Percentiles rank a stretch among this genome's conserved stretches.
Evolutionary conservation across 2,113 vertebrate genomes (phyloP).

Genomic region (Larimichthys polyactis): DNA sequence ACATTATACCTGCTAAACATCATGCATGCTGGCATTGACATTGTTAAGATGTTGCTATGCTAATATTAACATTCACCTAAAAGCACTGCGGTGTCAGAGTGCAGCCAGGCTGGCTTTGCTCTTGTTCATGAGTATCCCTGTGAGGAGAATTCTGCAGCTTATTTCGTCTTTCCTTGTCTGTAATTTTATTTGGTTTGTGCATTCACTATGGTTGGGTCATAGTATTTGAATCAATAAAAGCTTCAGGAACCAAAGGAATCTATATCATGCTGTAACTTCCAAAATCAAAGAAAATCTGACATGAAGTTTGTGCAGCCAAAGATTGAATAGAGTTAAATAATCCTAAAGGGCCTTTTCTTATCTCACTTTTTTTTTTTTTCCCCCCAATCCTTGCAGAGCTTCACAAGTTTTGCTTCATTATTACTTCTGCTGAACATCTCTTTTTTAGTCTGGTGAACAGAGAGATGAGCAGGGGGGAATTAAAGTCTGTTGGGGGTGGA

Average conservation of each 20-base stretch:
- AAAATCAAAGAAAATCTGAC: slow-evolving; percentile 49
- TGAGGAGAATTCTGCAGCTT: slow-evolving; percentile 8
- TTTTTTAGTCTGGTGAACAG: slow-evolving; percentile 72
- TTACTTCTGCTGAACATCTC: slow-evolving; percentile 71
- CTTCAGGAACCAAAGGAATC: slow-evolving; percentile 52
- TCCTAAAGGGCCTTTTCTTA: slow-evolving; percentile 57
- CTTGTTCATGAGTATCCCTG: background rate
- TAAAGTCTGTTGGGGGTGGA: slow-evolving; percentile 58
- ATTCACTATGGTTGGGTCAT: slow-evolving; percentile 19
- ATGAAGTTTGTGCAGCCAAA: slow-evolving; percentile 47
- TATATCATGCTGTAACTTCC: slow-evolving; percentile 39
- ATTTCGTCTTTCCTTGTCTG: background rate
- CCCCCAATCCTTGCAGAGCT: slow-evolving; percentile 24
- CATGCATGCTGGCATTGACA: background rate
- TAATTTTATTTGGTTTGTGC: slow-evolving; percentile 13
- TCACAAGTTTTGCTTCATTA: slow-evolving; percentile 75
- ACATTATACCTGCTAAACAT: background rate
- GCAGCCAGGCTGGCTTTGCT: background rate
- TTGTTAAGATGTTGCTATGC: background rate
- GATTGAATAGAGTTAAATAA: slow-evolving; percentile 61
- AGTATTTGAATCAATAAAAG: slow-evolving; percentile 57
- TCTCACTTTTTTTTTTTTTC: slow-evolving; percentile 20
- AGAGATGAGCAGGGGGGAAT: slow-evolving; percentile 64
- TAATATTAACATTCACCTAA: background rate
- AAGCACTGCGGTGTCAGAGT: background rate